Conservation (phyloP, 2,113 vertebrate species). For the Pteruthius melanotis region DNA sequence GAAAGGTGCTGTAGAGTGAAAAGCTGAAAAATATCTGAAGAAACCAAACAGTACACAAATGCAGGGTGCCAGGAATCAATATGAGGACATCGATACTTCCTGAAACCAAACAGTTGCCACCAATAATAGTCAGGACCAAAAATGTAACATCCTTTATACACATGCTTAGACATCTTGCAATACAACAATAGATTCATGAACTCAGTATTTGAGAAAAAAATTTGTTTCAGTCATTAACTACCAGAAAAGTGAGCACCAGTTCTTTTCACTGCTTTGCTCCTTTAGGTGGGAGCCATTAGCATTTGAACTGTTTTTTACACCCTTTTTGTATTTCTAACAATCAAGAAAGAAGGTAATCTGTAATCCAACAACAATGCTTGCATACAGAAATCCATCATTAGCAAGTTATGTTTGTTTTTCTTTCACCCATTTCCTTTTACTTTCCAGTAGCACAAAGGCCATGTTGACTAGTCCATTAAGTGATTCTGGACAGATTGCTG, state of each 20-base stretch:
- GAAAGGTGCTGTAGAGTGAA: background rate
- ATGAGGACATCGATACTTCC: background rate
- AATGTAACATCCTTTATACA: background rate
- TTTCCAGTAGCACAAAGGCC: background rate
- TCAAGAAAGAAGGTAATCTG: background rate
- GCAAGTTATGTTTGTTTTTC: background rate
- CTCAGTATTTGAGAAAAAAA: background rate
- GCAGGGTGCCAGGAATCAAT: background rate
- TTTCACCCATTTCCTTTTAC: background rate
- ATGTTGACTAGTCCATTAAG: background rate
- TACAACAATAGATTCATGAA: background rate
- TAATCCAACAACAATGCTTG: background rate
- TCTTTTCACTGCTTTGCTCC: background rate
- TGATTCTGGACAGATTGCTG: background rate
- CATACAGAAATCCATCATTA: background rate
- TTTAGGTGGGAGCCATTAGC: background rate
- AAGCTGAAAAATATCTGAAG: background rate
- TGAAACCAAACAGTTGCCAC: background rate
- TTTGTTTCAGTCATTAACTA: background rate
- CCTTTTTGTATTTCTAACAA: background rate
- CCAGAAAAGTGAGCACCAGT: background rate
- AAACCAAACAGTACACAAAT: background rate
- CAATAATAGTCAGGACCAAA: background rate
- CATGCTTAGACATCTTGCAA: background rate
- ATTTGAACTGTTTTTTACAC: background rate